Evolutionary conservation across 2,113 vertebrate genomes (phyloP).

Genomic region (Lepus americanus): DNA sequence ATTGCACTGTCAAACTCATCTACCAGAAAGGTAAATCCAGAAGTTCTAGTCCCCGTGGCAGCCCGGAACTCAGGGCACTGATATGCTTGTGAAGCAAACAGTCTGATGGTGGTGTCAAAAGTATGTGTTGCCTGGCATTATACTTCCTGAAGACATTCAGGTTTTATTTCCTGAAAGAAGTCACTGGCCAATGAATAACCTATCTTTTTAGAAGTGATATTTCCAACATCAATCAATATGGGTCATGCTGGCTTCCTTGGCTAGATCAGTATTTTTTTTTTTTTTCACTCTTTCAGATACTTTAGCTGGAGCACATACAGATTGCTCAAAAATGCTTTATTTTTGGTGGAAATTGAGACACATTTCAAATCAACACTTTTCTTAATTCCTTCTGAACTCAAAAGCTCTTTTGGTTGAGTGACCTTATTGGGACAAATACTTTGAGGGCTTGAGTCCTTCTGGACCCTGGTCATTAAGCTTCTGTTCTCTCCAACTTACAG

Average conservation of each 20-base stretch:
- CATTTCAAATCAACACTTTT: constrained; percentile 13
- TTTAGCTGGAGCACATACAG: neutral
- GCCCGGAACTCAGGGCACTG: neutral
- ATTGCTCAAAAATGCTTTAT: constrained; percentile 8
- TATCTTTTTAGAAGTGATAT: neutral
- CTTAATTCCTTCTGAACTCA: constrained; percentile 24
- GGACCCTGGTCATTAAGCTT: neutral
- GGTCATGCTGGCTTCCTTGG: neutral
- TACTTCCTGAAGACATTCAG: neutral
- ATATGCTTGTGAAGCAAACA: neutral
- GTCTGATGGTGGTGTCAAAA: neutral
- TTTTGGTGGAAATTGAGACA: constrained; percentile 38
- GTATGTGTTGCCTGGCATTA: neutral
- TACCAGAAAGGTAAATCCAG: neutral
- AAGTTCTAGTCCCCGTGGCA: neutral
- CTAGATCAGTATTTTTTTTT: neutral
- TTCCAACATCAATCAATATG: neutral
- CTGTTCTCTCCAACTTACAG: neutral
- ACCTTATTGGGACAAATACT: neutral
- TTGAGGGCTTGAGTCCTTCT: neutral
- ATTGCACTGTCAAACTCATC: neutral
- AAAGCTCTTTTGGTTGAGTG: neutral
- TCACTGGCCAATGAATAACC: neutral
- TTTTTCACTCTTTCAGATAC: neutral
- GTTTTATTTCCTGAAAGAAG: constrained; percentile 50